These are phyloP conservation scores for Poeciliopsis prolifica DNA, from an alignment of 2,113 vertebrate genomes.

Conservation along the genomic window DNA sequence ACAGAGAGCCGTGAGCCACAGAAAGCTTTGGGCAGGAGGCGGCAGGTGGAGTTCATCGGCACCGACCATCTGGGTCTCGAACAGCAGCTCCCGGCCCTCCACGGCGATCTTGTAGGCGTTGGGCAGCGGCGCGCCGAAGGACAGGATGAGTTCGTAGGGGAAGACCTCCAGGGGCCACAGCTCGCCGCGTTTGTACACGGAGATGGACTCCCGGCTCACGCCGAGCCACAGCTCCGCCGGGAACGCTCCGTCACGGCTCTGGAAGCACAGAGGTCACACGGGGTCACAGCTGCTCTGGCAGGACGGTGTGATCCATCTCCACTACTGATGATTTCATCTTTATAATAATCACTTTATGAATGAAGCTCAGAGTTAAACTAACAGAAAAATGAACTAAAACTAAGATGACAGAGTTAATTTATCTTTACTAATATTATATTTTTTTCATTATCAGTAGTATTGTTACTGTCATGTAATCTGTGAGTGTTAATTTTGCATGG, in stretches of 20 bases:
- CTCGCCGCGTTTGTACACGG: slow-evolving; percentile 95
- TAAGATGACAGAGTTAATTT: too few relatives aligned
- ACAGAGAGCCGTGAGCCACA: neutral
- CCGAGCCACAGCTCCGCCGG: slow-evolving; percentile 93
- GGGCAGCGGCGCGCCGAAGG: slow-evolving; percentile 91
- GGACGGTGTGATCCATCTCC: neutral
- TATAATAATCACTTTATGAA: too few relatives aligned
- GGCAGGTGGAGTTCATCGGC: too few relatives aligned
- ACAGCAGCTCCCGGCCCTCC: slow-evolving; percentile 91
- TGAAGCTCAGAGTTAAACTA: too few relatives aligned
- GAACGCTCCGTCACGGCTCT: slow-evolving; percentile 91
- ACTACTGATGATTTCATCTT: too few relatives aligned
- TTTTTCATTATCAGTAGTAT: too few relatives aligned
- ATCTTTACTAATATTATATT: too few relatives aligned
- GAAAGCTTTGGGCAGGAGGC: neutral
- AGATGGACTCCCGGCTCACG: slow-evolving; percentile 90
- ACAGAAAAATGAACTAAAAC: too few relatives aligned
- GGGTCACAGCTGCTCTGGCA: neutral
- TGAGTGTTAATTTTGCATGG: too few relatives aligned
- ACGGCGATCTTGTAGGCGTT: slow-evolving; percentile 94
- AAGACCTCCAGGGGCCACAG: slow-evolving; percentile 91
- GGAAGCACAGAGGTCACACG: neutral
- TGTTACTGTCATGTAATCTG: too few relatives aligned
- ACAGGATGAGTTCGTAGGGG: slow-evolving; percentile 93
- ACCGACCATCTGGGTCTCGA: slow-evolving; percentile 89